A percentile compares a stretch with the other conserved stretches of the same genome.
These are phyloP conservation scores for Dicerorhinus sumatrensis DNA, from an alignment of 2,113 vertebrate genomes.

Conservation along the genomic window DNA sequence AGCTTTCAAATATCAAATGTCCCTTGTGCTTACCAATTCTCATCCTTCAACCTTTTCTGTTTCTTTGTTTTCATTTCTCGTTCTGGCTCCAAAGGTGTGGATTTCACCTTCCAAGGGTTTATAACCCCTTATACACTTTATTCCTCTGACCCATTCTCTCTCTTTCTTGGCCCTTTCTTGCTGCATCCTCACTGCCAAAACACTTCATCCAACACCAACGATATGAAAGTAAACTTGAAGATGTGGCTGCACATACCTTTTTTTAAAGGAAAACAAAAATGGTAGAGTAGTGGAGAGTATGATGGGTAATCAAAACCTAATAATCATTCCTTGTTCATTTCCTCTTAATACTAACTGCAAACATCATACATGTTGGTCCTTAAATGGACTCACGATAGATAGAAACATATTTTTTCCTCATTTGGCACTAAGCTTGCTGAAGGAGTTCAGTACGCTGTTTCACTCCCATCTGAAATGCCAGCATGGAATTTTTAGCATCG, in stretches of 20 bases:
- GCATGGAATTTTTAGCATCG: conserved; percentile 49
- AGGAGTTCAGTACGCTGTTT: conserved; percentile 41
- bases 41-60: neutral
- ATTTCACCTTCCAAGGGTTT: neutral
- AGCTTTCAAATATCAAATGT: neutral
- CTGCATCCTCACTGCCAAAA: neutral
- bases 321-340: neutral
- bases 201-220: neutral
- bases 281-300: neutral
- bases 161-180: neutral
- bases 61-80: neutral
- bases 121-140: neutral
- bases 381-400: neutral
- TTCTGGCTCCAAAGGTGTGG: neutral
- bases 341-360: neutral
- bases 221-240: neutral
- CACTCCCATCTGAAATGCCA: conserved; percentile 50
- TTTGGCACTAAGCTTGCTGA: conserved; percentile 26
- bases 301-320: neutral
- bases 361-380: neutral
- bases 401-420: conserved; percentile 27
- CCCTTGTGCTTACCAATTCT: neutral
- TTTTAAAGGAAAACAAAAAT: neutral
- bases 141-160: neutral
- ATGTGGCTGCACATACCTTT: neutral